Base-by-base conservation (phyloP, 2,888 invertebrate genomes). In the Drosophila monieri region DNA sequence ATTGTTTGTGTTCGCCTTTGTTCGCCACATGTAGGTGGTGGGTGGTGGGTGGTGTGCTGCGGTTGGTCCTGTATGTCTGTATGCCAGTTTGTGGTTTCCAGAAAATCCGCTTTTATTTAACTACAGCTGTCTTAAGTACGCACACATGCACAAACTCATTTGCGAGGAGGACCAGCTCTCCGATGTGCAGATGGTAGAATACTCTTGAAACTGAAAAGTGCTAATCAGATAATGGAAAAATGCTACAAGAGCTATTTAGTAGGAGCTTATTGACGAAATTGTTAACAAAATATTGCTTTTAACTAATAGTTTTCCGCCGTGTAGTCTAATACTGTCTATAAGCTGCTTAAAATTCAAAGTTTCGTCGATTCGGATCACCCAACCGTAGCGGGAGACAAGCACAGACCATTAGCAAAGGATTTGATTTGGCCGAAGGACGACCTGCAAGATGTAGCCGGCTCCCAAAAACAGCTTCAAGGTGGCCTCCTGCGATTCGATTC, bases 321-420 rank as follows among this genome's bases (percentile, higher is more conserved):
- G 14, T 14, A 14, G 35, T 32, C 14, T 27, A n/a, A 15, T 10
- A 8, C 44, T 35, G 67, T 43, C 49, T 65, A 53, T 78, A 80
- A 80, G 84, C 80, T 60, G 80, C 84, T 84, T 84, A 84, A 69
- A 74, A 71, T 80, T 69, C 59, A 73, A 76, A 78, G 73, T 73
- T 69, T 66, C 68, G 54, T 55, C 70, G 77, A 81, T 78, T 81
- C 58, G 60, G 74, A 72, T 74, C 77, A 70, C 58, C 76, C 74
- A 68, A 66, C 60, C 76, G 62, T 15, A 21, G 44, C 21, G 18
- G 53, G 59, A 41, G 47, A 66, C 65, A 65, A 54, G 47, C 62
- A 48, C 46, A 62, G 62, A 61, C 76, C 77, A 78, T 78, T 80
- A 78, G 76, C 74, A 78, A 57, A 27, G 70, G 60, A 69, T 69